Evolutionary conservation across 2,888 invertebrate genomes (phyloP), one percentile per base, ranked within the genome.

Genomic region (Agriotes lineatus): DNA sequence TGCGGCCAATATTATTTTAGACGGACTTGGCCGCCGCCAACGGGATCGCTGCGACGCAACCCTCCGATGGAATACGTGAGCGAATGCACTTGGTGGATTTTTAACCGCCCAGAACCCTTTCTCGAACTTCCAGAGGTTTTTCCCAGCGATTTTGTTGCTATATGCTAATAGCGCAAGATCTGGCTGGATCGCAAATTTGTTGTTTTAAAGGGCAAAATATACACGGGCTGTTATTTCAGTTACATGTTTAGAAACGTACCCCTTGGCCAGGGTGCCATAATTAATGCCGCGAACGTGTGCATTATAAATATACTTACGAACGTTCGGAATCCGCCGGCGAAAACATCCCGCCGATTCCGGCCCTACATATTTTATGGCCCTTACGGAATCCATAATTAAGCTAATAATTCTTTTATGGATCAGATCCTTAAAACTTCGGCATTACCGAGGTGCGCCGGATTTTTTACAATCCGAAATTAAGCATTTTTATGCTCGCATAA

Each of bases 391-490:
- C 65, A 65, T 65, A 65, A 65, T 65, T 65, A 65, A 65, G 59
- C 65, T 65, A 65, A 65, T 65, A 65, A 65, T 65, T 58, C 65
- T 65, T 65, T 65, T 65, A 65, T 65, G 65, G 65, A 50, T 50
- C 65, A 39, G 65, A 50, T 65, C 65, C 58, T 65, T 65, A 65
- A 65, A 65, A 65, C 65, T 65, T 65, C 57, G 44, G 65, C 48
- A 65, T 65, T 65, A 65, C 58, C 22, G 58, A 59, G 50, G 37
- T 58, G 42, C 65, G 58, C 58, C 19, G 58, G 50, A 45, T 64
- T 64, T 63, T 64, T 64, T 64, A 64, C 58, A 64, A 64, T 64
- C 57, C 57, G 37, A 64, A 63, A 64, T 57, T 64, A 64, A 64
- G n/a, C 33, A 65, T 59, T 65, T 65, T 65, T 65, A 65, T 37